Conservation (phyloP, 1,140 invertebrate species). For the Drosophila grimshawi region DNA sequence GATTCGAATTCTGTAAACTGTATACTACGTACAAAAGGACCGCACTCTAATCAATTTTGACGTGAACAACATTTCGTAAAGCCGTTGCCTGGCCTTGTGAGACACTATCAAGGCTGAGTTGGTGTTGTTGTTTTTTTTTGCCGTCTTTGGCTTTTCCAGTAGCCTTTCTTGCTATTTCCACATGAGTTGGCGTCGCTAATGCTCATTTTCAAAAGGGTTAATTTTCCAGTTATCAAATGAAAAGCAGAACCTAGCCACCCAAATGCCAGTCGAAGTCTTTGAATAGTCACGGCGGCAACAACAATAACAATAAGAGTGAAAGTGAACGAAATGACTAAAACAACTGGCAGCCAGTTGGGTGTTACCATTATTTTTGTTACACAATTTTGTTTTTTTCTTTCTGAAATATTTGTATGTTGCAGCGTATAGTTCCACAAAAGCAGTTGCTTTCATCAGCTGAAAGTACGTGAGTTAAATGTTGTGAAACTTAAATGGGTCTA, state of each 20-base stretch:
- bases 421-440: neutral
- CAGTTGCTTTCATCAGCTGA: slow-evolving; percentile 2
- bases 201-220: slow-evolving; percentile 72
- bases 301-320: neutral
- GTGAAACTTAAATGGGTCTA: neutral
- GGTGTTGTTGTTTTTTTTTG: neutral
- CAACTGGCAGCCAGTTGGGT: slow-evolving; percentile 8
- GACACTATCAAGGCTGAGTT: neutral
- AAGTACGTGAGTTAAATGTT: slow-evolving; percentile 5
- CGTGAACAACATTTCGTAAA: slow-evolving; percentile 29
- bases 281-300: slow-evolving; percentile 19
- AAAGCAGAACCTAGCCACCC: slow-evolving; percentile 22
- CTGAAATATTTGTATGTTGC: slow-evolving; percentile 16
- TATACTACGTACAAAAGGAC: neutral
- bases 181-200: slow-evolving; percentile 55
- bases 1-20: too few relatives aligned
- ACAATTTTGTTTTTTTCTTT: neutral
- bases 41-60: slow-evolving; percentile 23
- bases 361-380: slow-evolving; percentile 16
- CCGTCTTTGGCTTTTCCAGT: slow-evolving; percentile 14
- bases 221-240: slow-evolving; percentile 75
- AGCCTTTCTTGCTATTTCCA: slow-evolving; percentile 44
- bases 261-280: slow-evolving; percentile 37
- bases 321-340: neutral
- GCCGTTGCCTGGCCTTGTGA: slow-evolving; percentile 2